Percentiles rank a stretch among this genome's conserved stretches.
Evolutionary conservation across 2,113 vertebrate genomes (phyloP).

Genomic region (Chlorocebus sabaeus): DNA sequence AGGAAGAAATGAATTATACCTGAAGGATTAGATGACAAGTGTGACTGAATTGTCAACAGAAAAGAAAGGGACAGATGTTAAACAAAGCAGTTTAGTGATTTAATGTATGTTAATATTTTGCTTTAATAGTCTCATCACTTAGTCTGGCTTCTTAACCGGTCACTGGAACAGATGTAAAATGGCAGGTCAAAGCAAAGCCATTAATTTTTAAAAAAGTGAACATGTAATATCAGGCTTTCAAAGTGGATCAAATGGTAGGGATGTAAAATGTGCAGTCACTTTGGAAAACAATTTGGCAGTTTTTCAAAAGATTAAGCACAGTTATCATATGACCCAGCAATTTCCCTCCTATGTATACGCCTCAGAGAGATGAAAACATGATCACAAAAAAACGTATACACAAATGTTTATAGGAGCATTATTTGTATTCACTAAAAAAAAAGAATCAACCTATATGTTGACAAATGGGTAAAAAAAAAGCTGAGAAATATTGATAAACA

Average conservation of each 20-base stretch:
- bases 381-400: background rate
- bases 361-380: background rate
- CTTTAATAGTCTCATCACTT: background rate
- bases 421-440: background rate
- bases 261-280: background rate
- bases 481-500: background rate
- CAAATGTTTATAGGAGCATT: background rate
- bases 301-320: background rate
- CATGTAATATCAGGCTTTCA: background rate
- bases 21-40: constrained; percentile 35
- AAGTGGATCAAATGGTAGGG: background rate
- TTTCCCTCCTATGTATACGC: background rate
- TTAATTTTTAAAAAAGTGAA: background rate
- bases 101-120: constrained; percentile 35
- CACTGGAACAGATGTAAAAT: background rate
- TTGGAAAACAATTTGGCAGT: background rate
- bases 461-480: background rate
- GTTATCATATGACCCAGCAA: background rate
- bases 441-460: background rate
- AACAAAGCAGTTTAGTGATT: constrained; percentile 25
- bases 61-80: constrained; percentile 55
- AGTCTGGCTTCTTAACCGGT: background rate
- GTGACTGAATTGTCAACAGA: constrained; percentile 47
- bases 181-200: background rate
- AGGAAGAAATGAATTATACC: background rate